Base-by-base conservation (phyloP, 2,113 vertebrate species). In the Dryoscopus gambensis region DNA sequence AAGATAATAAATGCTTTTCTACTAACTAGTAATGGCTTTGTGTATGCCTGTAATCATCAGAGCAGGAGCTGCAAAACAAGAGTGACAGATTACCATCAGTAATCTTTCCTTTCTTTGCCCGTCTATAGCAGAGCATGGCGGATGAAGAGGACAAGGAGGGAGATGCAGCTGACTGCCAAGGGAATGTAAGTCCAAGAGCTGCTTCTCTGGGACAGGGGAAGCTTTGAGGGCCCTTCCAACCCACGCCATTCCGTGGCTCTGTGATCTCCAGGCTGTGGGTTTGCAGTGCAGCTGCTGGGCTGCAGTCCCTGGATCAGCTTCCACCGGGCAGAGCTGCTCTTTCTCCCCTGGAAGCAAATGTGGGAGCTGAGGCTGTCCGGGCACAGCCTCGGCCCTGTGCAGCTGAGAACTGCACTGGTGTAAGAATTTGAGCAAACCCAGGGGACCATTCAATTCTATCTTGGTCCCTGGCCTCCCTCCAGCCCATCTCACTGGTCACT, bases 61-160 rank as follows among this genome's bases (percentile, higher is more conserved):
- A 49, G 55, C 37, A 63, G 90, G n/a, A 77, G 40, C 49, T 76
- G 64, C 46, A 40, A 53, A 86, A 56, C 14, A 74, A 65, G 56
- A 64, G 16, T 5, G 31, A 27, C 10, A 49, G 71, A 10, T 17
- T 28, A 1, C 10, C 17, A 16, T 55, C 68, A 65, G 35, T 91
- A 69, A 94, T 15, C 73, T 50, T 70, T 84, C 44, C 56, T 90
- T 97, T 94, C 89, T 97, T 93, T 96, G 69, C 93, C 96, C 88
- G 42, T 82, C 59, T 86, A 40, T 94, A 98, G 98, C 97, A 98
- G 90, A 98, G 98, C 95, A 97, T 92, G 73, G 85, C 89, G 24
- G 97, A 97, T 57, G 94, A 96, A 91, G 98, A 98, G 57, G 98
- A 98, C 94, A 95, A 97, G 97, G 97, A 97, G 84, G 96, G 96